A percentile compares a stretch with the other conserved stretches of the same genome.
Conservation (phyloP, 2,113 vertebrate species). For the Hemiscyllium ocellatum region DNA sequence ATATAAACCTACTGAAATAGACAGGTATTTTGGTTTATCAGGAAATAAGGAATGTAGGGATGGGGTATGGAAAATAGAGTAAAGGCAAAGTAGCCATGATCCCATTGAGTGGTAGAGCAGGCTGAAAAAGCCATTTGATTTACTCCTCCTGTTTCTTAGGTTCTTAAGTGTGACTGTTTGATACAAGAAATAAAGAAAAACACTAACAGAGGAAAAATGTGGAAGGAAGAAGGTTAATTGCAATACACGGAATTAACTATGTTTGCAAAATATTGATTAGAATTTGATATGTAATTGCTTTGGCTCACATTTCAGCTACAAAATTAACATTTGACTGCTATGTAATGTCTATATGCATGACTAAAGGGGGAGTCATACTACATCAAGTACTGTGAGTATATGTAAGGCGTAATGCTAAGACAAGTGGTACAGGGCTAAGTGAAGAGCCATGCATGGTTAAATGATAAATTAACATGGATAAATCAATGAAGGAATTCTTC, state of each 20-base stretch:
- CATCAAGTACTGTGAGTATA: background rate
- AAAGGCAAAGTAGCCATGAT: background rate
- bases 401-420: background rate
- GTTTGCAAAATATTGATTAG: background rate
- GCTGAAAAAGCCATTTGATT: background rate
- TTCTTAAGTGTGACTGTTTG: background rate
- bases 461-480: background rate
- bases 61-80: background rate
- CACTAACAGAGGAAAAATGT: background rate
- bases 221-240: background rate
- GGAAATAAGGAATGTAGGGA: background rate
- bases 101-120: background rate
- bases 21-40: background rate
- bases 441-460: background rate
- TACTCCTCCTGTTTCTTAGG: background rate
- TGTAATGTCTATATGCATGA: background rate
- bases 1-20: too few species aligned
- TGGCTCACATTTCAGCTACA: background rate
- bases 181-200: background rate
- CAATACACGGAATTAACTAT: background rate
- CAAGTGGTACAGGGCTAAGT: background rate
- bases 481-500: constrained; percentile 9
- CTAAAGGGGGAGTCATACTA: background rate
- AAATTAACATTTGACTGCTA: constrained; percentile 4
- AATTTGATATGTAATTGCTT: background rate